Percentiles rank a stretch among this genome's conserved stretches.
Conservation (phyloP, 2,888 invertebrate species). For the Ophion ellenae region DNA sequence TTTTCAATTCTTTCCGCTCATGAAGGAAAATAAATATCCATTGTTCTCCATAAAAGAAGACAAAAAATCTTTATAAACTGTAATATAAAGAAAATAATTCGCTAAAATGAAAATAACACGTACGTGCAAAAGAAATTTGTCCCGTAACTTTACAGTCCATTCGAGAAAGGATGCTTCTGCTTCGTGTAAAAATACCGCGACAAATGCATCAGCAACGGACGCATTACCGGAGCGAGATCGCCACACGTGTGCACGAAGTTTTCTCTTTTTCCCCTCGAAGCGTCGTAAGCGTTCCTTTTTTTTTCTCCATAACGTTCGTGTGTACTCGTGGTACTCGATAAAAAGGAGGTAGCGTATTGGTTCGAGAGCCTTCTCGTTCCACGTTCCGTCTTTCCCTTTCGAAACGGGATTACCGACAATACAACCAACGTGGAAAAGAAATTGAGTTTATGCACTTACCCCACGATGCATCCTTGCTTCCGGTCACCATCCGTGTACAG, state of each 20-base stretch:
- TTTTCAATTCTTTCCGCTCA: too few relatives aligned
- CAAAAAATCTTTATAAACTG: not conserved
- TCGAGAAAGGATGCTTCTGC: slow-evolving; percentile 16
- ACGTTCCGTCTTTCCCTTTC: slow-evolving; percentile 39
- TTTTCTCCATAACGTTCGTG: slow-evolving; percentile 18
- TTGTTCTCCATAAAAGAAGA: not conserved
- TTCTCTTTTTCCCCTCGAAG: slow-evolving; percentile 54
- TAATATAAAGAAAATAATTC: not conserved
- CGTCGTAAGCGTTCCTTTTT: slow-evolving; percentile 51
- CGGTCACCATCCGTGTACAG: slow-evolving; percentile 20
- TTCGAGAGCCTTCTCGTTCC: slow-evolving; percentile 20
- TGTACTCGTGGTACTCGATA: not conserved
- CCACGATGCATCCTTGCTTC: slow-evolving; percentile 49
- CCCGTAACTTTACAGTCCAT: not conserved
- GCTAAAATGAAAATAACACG: not conserved
- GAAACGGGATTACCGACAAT: slow-evolving; percentile 48
- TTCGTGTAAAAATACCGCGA: slow-evolving; percentile 1
- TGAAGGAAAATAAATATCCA: not conserved
- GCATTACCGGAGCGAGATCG: slow-evolving; percentile 47
- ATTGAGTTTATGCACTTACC: slow-evolving; percentile 48
- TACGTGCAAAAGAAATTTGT: not conserved
- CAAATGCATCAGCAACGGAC: slow-evolving; percentile 42
- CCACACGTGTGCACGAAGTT: slow-evolving; percentile 35
- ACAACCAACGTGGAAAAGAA: slow-evolving; percentile 37
- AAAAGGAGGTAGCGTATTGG: slow-evolving; percentile 2